Conservation (phyloP, 2,888 invertebrate genomes). For the Erebia ligea region DNA sequence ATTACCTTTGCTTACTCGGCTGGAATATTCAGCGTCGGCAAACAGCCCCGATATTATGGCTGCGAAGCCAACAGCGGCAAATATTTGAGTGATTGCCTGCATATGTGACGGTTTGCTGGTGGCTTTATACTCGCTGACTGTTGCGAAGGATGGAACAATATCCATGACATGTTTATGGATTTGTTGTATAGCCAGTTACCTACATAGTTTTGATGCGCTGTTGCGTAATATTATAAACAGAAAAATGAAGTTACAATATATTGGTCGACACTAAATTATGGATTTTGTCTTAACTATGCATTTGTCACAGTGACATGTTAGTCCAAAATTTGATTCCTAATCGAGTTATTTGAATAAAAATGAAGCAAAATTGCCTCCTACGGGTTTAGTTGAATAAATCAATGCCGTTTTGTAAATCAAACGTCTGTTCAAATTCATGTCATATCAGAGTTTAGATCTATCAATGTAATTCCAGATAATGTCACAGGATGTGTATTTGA, state of each 20-base stretch:
- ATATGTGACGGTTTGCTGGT: not conserved
- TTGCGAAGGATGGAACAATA: not conserved
- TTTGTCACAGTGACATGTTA: not conserved
- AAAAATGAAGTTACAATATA: not conserved
- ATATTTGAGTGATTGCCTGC: constrained; percentile 67
- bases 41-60: constrained; percentile 46
- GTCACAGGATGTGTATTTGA: not conserved
- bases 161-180: not conserved
- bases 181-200: not conserved
- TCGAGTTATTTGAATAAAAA: not conserved
- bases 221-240: not conserved
- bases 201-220: not conserved
- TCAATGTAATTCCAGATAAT: not conserved
- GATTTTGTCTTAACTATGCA: not conserved
- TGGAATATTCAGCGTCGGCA: constrained; percentile 46
- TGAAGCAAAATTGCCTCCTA: not conserved
- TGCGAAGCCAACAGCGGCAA: constrained; percentile 52
- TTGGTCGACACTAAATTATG: not conserved
- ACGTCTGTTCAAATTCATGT: not conserved
- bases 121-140: not conserved
- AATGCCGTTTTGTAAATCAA: not conserved
- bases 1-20: constrained; percentile 55
- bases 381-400: no score
- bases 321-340: not conserved
- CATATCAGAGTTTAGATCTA: not conserved